Percentiles rank a stretch among this genome's conserved stretches.
phyloP scores from a whole-genome alignment of 2,888 invertebrate species.

The Torymus auratus region DNA sequence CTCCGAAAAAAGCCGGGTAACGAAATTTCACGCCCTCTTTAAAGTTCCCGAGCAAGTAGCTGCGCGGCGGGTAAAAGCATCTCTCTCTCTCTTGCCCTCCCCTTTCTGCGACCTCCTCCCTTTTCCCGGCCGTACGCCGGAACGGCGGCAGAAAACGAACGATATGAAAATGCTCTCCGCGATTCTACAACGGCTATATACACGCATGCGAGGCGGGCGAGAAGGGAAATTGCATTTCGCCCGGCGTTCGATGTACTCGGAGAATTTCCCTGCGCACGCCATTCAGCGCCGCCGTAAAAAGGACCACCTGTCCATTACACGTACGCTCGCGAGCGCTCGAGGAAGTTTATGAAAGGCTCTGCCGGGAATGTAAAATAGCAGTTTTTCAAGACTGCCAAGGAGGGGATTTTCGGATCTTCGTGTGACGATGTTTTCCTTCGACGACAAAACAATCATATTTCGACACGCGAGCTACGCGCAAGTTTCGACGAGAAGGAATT shows the following conservation, averaged over 20 bases:
- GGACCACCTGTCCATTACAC: constrained; percentile 49
- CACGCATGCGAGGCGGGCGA: not conserved
- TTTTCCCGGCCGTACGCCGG: not conserved
- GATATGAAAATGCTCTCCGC: constrained; percentile 46
- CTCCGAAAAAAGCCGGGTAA: constrained; percentile 5
- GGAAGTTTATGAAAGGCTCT: constrained; percentile 44
- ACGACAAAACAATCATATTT: no score
- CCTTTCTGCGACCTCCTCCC: not conserved
- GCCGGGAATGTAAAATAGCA: constrained; percentile 46
- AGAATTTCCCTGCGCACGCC: constrained; percentile 14
- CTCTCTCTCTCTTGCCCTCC: not conserved
- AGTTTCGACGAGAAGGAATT: not conserved
- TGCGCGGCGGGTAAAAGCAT: constrained; percentile 31
- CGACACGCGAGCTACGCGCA: not conserved
- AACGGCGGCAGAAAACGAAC: constrained; percentile 26
- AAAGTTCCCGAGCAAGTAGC: constrained; percentile 17
- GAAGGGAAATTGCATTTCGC: constrained; percentile 48
- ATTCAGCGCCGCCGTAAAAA: constrained; percentile 14
- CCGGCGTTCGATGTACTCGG: constrained; percentile 36
- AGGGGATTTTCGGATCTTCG: constrained; percentile 18
- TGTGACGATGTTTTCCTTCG: not conserved
- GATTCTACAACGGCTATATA: constrained; percentile 20
- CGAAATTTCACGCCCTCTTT: constrained; percentile 28
- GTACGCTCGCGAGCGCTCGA: constrained; percentile 17
- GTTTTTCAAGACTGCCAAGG: not conserved